Evolutionary conservation across 2,888 invertebrate species (phyloP).

Genomic region (Caenorhabditis drosophilae): DNA sequence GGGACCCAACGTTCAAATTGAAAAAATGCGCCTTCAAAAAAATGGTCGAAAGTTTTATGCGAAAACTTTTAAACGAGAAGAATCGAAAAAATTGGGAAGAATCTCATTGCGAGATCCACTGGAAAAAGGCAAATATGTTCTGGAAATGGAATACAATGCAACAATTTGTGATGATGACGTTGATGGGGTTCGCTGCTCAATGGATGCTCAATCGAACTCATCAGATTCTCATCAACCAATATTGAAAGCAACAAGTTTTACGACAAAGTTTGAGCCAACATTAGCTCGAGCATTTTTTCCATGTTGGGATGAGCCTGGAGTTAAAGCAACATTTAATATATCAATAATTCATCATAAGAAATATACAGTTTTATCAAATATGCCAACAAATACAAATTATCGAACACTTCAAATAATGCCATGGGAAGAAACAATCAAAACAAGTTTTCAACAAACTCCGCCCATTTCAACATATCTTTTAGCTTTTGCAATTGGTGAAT

Average conservation of each 20-base stretch:
- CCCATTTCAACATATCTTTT: slow-evolving; percentile 71
- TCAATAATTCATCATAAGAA: slow-evolving; percentile 45
- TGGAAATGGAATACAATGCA: slow-evolving; percentile 44
- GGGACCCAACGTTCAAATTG: slow-evolving; percentile 62
- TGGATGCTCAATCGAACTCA: slow-evolving; percentile 26
- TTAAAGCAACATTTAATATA: slow-evolving; percentile 65
- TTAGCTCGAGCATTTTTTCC: slow-evolving; percentile 64
- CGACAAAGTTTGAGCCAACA: slow-evolving; percentile 66
- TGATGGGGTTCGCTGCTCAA: slow-evolving; percentile 42
- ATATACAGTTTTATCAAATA: slow-evolving; percentile 42
- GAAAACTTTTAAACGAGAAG: slow-evolving; percentile 56
- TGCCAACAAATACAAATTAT: slow-evolving; percentile 20
- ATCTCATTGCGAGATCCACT: slow-evolving; percentile 42
- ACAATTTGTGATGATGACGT: slow-evolving; percentile 22
- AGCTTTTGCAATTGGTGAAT: slow-evolving; percentile 67
- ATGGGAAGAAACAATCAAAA: slow-evolving; percentile 17
- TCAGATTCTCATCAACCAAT: no score
- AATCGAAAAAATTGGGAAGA: slow-evolving; percentile 58
- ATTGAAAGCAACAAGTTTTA: slow-evolving; percentile 49
- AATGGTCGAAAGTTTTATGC: slow-evolving; percentile 45
- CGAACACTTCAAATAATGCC: not conserved
- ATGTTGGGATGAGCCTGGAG: slow-evolving; percentile 66
- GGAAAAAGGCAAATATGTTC: slow-evolving; percentile 32
- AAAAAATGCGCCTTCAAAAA: slow-evolving; percentile 49
- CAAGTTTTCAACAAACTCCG: slow-evolving; percentile 68